Evolutionary conservation across 92 coral and sea anemone genomes (phyloP).

Genomic region (Epizoanthus scotinus): DNA sequence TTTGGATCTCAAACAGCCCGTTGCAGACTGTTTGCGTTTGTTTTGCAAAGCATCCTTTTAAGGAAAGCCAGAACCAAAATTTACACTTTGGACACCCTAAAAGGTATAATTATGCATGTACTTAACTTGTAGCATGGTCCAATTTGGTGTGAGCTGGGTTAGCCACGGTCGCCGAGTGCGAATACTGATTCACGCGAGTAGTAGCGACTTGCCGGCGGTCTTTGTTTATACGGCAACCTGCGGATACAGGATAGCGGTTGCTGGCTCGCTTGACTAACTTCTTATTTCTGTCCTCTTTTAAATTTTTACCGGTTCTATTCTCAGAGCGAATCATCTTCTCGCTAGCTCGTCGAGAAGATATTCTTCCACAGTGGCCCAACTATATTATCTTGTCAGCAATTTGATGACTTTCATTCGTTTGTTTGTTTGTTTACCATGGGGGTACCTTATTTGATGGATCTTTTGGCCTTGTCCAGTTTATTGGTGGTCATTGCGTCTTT

Average conservation of each 20-base stretch:
- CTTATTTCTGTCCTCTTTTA: conserved; percentile 14
- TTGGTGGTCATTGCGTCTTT: background rate
- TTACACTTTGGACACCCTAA: too few species aligned
- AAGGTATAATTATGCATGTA: too few species aligned
- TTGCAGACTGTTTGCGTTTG: too few species aligned
- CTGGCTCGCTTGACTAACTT: too few species aligned
- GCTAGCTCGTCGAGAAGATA: conserved; percentile 44
- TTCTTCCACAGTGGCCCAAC: conserved; percentile 47
- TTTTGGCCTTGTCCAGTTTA: conserved; percentile 10
- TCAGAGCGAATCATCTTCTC: conserved; percentile 45
- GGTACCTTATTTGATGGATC: conserved; percentile 35
- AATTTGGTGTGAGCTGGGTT: too few species aligned
- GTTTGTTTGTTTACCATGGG: conserved; percentile 28
- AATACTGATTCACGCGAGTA: too few species aligned
- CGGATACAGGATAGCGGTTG: background rate
- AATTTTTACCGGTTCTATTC: conserved; percentile 31
- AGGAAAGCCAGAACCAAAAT: too few species aligned
- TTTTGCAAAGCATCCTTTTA: too few species aligned
- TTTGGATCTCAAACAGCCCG: too few species aligned
- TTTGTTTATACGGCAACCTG: background rate
- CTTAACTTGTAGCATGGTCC: too few species aligned
- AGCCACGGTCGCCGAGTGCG: too few species aligned
- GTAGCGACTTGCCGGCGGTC: background rate
- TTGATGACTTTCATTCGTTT: conserved; percentile 41
- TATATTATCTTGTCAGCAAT: conserved; percentile 42